Base-by-base conservation (phyloP, 2,797 vertebrate genomes). In the Coreius guichenoti region DNA sequence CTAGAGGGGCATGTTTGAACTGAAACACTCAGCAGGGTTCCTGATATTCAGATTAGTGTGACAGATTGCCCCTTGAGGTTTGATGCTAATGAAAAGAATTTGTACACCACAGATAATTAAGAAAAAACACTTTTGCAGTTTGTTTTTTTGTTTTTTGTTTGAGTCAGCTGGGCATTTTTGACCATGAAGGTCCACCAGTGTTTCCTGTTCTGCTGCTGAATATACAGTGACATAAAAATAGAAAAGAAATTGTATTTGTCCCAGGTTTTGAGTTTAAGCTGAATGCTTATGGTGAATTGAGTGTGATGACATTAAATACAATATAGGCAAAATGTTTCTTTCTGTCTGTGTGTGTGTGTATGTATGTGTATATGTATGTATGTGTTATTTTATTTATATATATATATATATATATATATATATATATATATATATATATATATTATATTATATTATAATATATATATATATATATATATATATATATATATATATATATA, bases 31-130 rank as follows among this genome's bases (percentile, higher is more conserved):
- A 77, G 91, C 90, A 78, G 92, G 92, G 90, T 70, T 88, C 85
- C 91, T 89, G 90, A 93, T 93, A 93, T 94, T 91, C 92, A 93
- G 90, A 95, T 95, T 92, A 94, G 89, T 86, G 87, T 79, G 82
- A 84, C 86, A 86, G 88, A 88, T 85, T 80, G 75, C 84, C 89
- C 89, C 86, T 86, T 72, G 86, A 81, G 90, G 88, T 89, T 87
- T 83, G 80, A 89, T 89, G 89, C 76, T 90, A 88, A 90, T 88
- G 84, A 88, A 90, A 84, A 79, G 87, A 86, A 87, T 91, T 85
- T 86, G 88, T 87, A 84, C 80, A 58, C 56, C 67, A 2, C 69
- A 74, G 83, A 87, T 88, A 88, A 90, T 88, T 91, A 86, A 87
- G 88, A 84, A 87, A 89, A 87, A 45, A 70, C 51, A 77, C 29